A percentile compares a stretch with the other conserved stretches of the same genome.
Evolutionary conservation across 2,797 vertebrate genomes (phyloP).

Genomic region (Otolemur crassicaudatus): DNA sequence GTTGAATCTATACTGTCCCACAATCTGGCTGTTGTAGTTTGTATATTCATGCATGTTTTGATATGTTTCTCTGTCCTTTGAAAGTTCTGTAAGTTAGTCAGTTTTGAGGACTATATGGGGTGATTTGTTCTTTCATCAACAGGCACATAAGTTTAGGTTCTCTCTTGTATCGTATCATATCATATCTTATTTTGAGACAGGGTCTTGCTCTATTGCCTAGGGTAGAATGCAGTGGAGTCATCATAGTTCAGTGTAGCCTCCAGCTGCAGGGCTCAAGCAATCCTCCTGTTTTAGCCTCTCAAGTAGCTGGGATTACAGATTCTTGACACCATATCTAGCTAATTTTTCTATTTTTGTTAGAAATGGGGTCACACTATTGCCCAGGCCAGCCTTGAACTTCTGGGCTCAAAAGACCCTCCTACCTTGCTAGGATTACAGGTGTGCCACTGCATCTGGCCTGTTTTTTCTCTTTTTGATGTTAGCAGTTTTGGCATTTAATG

Average conservation of each 20-base stretch:
- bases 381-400: neutral
- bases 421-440: neutral
- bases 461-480: conserved; percentile 33
- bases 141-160: neutral
- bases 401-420: neutral
- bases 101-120: neutral
- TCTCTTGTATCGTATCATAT: neutral
- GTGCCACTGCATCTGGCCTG: neutral
- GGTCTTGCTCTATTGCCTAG: neutral
- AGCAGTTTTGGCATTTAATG: neutral
- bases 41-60: neutral
- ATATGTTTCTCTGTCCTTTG: neutral
- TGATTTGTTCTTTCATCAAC: neutral
- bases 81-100: conserved; percentile 12
- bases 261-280: neutral
- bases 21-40: conserved; percentile 20
- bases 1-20: neutral
- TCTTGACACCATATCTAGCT: neutral
- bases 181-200: neutral
- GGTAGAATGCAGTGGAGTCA: neutral
- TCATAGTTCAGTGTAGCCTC: neutral
- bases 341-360: neutral
- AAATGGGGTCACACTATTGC: neutral
- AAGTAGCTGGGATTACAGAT: neutral
- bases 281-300: neutral